Conservation (phyloP, 2,888 invertebrate species). For the Andrena hattorfiana region DNA sequence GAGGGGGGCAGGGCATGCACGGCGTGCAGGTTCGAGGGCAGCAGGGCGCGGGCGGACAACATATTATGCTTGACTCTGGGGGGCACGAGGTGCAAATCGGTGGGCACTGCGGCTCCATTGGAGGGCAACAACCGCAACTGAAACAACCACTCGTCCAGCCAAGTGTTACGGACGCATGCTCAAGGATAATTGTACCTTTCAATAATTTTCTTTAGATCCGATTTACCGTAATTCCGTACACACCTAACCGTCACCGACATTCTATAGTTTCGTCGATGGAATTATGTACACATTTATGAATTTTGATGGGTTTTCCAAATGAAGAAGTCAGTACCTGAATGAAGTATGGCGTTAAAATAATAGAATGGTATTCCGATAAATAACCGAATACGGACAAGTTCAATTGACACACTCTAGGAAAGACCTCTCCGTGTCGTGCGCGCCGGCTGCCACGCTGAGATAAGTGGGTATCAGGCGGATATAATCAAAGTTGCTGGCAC, state of each 20-base stretch:
- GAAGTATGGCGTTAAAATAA: constrained; percentile 43
- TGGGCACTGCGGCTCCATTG: constrained; percentile 65
- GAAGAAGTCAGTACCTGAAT: background rate
- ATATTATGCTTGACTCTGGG: constrained; percentile 17
- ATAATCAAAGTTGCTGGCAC: too few species aligned
- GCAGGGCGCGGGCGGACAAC: constrained; percentile 24
- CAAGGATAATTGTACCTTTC: constrained; percentile 53
- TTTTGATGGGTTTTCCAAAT: constrained; percentile 18
- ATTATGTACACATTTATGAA: constrained; percentile 9
- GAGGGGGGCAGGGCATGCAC: constrained; percentile 39
- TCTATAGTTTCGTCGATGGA: background rate
- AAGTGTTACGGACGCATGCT: background rate
- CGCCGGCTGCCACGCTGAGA: too few species aligned
- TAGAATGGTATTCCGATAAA: constrained; percentile 15
- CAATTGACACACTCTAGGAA: background rate
- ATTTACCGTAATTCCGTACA: constrained; percentile 57
- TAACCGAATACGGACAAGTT: constrained; percentile 5
- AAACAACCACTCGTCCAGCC: background rate
- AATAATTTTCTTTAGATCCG: constrained; percentile 50
- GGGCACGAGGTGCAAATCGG: constrained; percentile 24
- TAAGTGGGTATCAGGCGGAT: too few species aligned
- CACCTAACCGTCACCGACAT: constrained; percentile 69
- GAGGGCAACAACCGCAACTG: constrained; percentile 66
- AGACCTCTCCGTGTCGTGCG: too few species aligned
- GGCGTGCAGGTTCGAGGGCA: background rate